phyloP scores from a whole-genome alignment of 2,797 vertebrate genomes.

The Eutrigla gurnardus region DNA sequence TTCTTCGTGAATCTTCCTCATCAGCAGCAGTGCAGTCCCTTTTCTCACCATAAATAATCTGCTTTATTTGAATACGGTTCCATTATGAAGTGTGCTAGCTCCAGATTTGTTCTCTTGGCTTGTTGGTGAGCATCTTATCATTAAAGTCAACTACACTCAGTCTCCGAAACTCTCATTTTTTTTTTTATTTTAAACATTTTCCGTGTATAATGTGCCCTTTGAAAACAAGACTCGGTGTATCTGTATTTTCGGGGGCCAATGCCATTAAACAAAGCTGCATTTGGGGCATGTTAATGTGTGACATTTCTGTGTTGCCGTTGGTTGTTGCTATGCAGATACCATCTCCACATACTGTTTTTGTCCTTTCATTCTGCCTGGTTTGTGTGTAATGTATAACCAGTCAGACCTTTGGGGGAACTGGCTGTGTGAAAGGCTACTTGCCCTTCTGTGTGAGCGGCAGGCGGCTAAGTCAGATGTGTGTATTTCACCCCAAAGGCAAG shows the following conservation, averaged over 20 bases:
- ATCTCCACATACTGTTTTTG: conserved; percentile 35
- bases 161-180: too few relatives aligned
- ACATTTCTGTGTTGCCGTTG: conserved; percentile 38
- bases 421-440: conserved; percentile 50
- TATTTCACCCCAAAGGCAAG: conserved; percentile 51
- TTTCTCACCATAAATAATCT: conserved; percentile 56
- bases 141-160: neutral
- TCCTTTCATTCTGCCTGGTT: conserved; percentile 43
- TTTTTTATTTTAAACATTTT: conserved; percentile 19
- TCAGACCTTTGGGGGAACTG: conserved; percentile 56
- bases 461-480: conserved; percentile 47
- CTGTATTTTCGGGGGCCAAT: conserved; percentile 9
- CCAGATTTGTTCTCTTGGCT: conserved; percentile 22
- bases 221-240: conserved; percentile 28
- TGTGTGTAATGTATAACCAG: conserved; percentile 55
- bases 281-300: conserved; percentile 36
- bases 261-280: conserved; percentile 48
- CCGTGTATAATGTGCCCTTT: conserved; percentile 20
- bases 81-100: conserved; percentile 16
- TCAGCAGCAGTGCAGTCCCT: conserved; percentile 39
- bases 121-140: conserved; percentile 27
- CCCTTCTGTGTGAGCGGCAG: conserved; percentile 41
- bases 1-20: conserved; percentile 61
- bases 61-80: conserved; percentile 25
- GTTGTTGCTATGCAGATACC: conserved; percentile 38